phyloP scores from a whole-genome alignment of 2,113 vertebrate species.

The Mellivora capensis region DNA sequence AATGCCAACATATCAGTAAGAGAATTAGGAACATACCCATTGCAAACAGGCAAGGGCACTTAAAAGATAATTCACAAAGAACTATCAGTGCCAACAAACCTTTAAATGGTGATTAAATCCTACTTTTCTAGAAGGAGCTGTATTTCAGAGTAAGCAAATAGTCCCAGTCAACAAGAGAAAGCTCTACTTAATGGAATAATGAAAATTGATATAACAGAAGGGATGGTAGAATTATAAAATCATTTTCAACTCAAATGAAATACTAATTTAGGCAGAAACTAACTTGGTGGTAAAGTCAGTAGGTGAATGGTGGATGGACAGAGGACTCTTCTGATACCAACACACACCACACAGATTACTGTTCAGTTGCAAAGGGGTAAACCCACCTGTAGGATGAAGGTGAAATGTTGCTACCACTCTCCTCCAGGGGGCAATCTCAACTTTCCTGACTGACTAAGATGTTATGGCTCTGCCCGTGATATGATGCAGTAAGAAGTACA shows the following conservation, averaged over 20 bases:
- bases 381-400: neutral
- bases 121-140: neutral
- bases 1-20: neutral
- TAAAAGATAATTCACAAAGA: neutral
- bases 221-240: neutral
- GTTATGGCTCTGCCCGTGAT: neutral
- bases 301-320: neutral
- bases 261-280: neutral
- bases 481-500: neutral
- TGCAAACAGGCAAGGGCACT: neutral
- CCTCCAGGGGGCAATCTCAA: neutral
- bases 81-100: neutral
- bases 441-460: neutral
- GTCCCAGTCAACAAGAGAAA: neutral
- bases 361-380: neutral
- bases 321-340: neutral
- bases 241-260: neutral
- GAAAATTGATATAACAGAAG: neutral
- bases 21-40: neutral
- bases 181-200: neutral
- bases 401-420: neutral
- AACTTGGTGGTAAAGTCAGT: neutral
- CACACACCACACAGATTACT: neutral
- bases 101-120: neutral
- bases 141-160: constrained; percentile 1